Evolutionary conservation across 2,797 vertebrate genomes (phyloP), one percentile per base, ranked within the genome.

Genomic region (Anisognathus igniventris): DNA sequence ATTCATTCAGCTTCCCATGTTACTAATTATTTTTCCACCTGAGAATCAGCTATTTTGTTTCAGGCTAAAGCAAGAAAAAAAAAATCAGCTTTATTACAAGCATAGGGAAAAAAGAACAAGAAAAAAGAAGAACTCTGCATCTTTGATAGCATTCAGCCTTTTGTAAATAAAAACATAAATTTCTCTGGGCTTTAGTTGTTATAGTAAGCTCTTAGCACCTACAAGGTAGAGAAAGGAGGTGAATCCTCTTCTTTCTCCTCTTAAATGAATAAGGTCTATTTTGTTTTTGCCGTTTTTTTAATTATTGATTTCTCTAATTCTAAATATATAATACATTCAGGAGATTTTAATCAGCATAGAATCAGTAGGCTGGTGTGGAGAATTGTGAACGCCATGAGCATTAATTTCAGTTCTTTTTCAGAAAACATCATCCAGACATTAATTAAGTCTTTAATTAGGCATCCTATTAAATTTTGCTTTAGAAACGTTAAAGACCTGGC

Each of bases 1-100:
- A 95, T 90, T 92, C 85, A 70, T 93, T 94, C 22, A 12, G 75
- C 91, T 72, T 96, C 91, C 85, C 67, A 30, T 86, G 94, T 95
- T 91, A 80, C 82, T 96, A 94, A 97, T 97, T 97, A 96, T 95
- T 96, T 96, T 94, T 92, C 80, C 86, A 94, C 77, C 73, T 66
- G 88, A 95, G 88, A 93, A 87, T 90, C 91, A 90, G 60, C 57
- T 96, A 61, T 88, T 95, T 96, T 90, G 64, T 96, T 96, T 83
- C 82, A 91, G 91, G 87, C 82, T 89, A 88, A 42, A 71, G 77
- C 53, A 86, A 85, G 42, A 15, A 64, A 88, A 87, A 35, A 78
- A 85, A 54, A 27, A 83, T 30, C 73, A 89, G 76, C 73, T 91
- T 91, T 92, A 67, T 82, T 88, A 70, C 7, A 21, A 56, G 77